Base-by-base conservation (phyloP, 2,113 vertebrate species). In the Micromys minutus region DNA sequence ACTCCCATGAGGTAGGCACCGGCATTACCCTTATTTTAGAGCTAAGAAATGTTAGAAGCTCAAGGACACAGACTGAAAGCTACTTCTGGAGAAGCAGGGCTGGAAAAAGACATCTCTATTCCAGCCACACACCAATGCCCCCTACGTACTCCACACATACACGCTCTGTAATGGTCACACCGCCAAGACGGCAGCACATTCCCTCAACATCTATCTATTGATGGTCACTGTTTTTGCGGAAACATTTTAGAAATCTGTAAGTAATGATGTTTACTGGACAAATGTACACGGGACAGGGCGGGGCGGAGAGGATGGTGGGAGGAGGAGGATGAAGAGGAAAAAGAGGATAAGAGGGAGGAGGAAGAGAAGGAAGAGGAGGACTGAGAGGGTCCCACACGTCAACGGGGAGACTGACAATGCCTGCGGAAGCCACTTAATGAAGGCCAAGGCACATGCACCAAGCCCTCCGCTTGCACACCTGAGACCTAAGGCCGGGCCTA, bases 41-140 rank as follows among this genome's bases (percentile, higher is more conserved):
- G 52, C 65, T 75, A 19, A 90, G 42, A 88, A 96, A 90, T 57
- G 47, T 63, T 52, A 76, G 34, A 95, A 59, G 61, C 67, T 87
- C 36, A 69, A 75, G 57, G 36, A 80, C 39, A 89, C 22, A 39
- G 85, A 45, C 19, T 87, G 31, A 72, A 72, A n/a, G n/a, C 74
- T 71, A 26, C 24, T 45, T 15, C 39, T 42, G 17, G 39, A 91
- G 52, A 83, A 87, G 21, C 13, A 74, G 63, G 34, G 61, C 36
- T 69, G 50, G 86, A 92, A 90, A n/a, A 96, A 67, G 17, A 19
- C 47, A 36, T 31, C n/a, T 22, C 29, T 7, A 65, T 36, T n/a
- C 75, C 57, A 42, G 52, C n/a, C 5, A 50, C 31, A 26, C 42
- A 10, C 36, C 61, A 16, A 47, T 34, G 74, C 7, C 17, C 80